Evolutionary conservation across 2,888 invertebrate genomes (phyloP), one percentile per base, ranked within the genome.

Genomic region (Drosophila percnosoma): DNA sequence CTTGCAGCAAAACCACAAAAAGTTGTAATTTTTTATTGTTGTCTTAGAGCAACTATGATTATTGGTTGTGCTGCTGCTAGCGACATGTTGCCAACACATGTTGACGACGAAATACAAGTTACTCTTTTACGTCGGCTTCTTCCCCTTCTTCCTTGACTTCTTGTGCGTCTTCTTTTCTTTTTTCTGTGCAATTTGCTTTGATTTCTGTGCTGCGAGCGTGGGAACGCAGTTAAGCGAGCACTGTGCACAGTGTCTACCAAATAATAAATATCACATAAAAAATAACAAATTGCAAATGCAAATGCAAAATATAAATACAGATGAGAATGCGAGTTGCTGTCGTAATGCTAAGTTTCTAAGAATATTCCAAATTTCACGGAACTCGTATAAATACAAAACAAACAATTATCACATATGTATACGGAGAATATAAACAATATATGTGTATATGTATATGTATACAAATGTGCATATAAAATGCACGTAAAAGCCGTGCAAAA

Each of bases 31-130:
- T 48, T 54, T 40, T 51, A 29, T 36, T 51, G 34, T 13, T 61
- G 18, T 31, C 27, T 21, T 24, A 33, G 55, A 24, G 31, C 21
- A 45, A 45, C 38, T 59, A 38, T 31, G 27, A 34, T 49, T 57
- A 11, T 38, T 62, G 53, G 29, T n/a, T 51, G 8, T 7, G 24
- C 6, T 51, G 51, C 11, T 52, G 57, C 59, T 27, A 51, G 66
- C 64, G 42, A 73, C 78, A 81, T 79, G 82, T 73, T 79, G 78
- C 67, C 29, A 78, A 70, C 82, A 78, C 63, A 73, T 80, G 81
- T 52, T 67, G 59, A 31, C 54, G 24, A 8, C 45, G 24, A 51
- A 11, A 52, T 64, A 27, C 31, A 29, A 15, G 45, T 15, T 10
- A 34, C 15, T 21, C 18, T 45, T 49, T 45, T 59, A 13, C 18